Base-by-base conservation (phyloP, 2,888 invertebrate species). In the Timema cristinae region DNA sequence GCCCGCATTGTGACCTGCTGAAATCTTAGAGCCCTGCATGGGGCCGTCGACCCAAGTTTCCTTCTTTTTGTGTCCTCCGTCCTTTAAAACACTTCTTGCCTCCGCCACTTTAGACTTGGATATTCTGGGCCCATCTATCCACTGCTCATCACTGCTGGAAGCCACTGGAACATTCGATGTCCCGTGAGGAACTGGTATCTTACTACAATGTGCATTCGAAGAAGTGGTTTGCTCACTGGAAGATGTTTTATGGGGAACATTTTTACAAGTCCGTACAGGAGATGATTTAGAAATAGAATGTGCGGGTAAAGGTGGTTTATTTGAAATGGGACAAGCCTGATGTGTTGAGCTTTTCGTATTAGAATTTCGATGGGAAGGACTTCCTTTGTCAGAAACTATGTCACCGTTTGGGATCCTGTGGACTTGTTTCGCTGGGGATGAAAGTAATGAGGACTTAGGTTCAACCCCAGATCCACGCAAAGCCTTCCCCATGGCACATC, bases 11-110 rank as follows among this genome's bases (percentile, higher is more conserved):
- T 84, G 84, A 10, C 84, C 84, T 77, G 84, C 84, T 49, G 84
- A 81, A 84, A 84, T 84, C 72, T 69, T 72, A 48, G 83, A 84
- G 84, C 84, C 84, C 77, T 92, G 91, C 87, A 93, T 91, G 1
- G 97, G 97, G 0, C 97, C 97, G 81, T 97, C 97, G 71, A 97
- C 92, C 97, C 97, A 97, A 5, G 94, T 95, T 83, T 97, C 97
- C 67, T 91, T 86, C 81, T 93, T 92, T 79, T 92, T 92, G 80
- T 92, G 88, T 78, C 86, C 92, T 80, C 86, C 89, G 1, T 92
- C 92, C 78, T 92, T 91, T 79, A 92, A 92, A 86, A 79, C 92
- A 92, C 67, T 93, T 84, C 0, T 84, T 0, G 91, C 93, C 82
- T 93, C 93, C 2, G 92, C 93, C 11, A 71, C 88, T 81, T 91